Evolutionary conservation across 1,140 invertebrate species (phyloP).

Genomic region (Acromyrmex charruanus): DNA sequence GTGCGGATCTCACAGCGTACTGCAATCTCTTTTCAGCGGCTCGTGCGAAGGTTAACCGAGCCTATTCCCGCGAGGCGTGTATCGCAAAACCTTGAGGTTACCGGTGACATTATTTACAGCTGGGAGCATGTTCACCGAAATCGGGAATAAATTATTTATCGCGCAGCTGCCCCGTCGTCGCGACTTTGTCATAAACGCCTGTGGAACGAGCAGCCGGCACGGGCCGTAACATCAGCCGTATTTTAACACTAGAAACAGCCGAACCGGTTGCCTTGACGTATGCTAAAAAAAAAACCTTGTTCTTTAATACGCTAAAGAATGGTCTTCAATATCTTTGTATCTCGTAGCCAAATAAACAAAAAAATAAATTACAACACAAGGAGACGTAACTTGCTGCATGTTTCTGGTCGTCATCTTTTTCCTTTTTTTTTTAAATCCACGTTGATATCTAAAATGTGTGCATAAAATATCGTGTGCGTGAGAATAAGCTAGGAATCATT

Average conservation of each 20-base stretch:
- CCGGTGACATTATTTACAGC: constrained; percentile 66
- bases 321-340: constrained; percentile 1
- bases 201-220: constrained; percentile 55
- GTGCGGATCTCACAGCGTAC: constrained; percentile 33
- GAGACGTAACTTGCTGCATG: background rate
- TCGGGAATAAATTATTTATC: constrained; percentile 56
- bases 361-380: background rate
- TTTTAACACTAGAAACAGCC: constrained; percentile 56
- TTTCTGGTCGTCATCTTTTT: background rate
- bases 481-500: background rate
- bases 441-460: too few species aligned
- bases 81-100: constrained; percentile 46
- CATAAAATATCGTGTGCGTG: background rate
- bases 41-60: constrained; percentile 62
- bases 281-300: background rate
- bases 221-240: constrained; percentile 41
- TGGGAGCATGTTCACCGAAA: constrained; percentile 54
- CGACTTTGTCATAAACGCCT: constrained; percentile 56
- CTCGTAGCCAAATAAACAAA: constrained; percentile 19
- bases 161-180: constrained; percentile 43
- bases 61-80: constrained; percentile 64
- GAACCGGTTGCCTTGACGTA: constrained; percentile 54
- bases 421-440: background rate
- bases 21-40: constrained; percentile 60
- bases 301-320: constrained; percentile 28